Base-by-base conservation (phyloP, 1,140 invertebrate species). In the Homalodisca vitripennis region DNA sequence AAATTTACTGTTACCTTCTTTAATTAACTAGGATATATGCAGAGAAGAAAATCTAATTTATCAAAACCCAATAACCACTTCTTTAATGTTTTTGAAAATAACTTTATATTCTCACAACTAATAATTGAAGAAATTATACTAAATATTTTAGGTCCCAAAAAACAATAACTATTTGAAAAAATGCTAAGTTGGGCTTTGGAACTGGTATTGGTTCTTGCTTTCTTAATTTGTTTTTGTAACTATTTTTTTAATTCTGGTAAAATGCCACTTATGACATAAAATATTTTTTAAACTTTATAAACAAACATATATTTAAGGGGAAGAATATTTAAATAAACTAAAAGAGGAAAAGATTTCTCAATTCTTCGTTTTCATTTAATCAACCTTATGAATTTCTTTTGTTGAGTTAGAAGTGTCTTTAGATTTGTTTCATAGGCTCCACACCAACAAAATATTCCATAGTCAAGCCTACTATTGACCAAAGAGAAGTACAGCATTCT, bases 401-500 rank as follows among this genome's bases (percentile, higher is more conserved):
- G 34, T 41, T 41, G 34, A 41, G 34, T 41, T 41, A 41, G 34
- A 41, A 55, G 24, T 55, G 51, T 6, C 22, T 55, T 55, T 26
- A 55, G 51, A 26, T 55, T 55, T 20, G 51, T 20, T 17, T 12
- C 51, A 55, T 55, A 55, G 6, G 51, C 24, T 26, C 51, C 51
- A 26, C 51, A 6, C 17, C 51, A 55, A 55, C 51, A 55, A 17
- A 26, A 55, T 20, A 55, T 55, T 55, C 17, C 51, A 55, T 55
- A 55, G 24, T 55, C 51, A 17, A 55, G 51, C 20, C 17, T 55
- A 55, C 24, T 55, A 55, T 55, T 17, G 24, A 55, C 51, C 24
- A 55, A 26, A 55, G 34, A 55, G 24, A 55, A 55, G 24, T 55
- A 55, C 24, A 55, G 24, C 51, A 55, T 55, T 55, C 22, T 55